Evolutionary conservation across 2,113 vertebrate genomes (phyloP), one percentile per base, ranked within the genome.

Genomic region (Gymnogyps californianus): DNA sequence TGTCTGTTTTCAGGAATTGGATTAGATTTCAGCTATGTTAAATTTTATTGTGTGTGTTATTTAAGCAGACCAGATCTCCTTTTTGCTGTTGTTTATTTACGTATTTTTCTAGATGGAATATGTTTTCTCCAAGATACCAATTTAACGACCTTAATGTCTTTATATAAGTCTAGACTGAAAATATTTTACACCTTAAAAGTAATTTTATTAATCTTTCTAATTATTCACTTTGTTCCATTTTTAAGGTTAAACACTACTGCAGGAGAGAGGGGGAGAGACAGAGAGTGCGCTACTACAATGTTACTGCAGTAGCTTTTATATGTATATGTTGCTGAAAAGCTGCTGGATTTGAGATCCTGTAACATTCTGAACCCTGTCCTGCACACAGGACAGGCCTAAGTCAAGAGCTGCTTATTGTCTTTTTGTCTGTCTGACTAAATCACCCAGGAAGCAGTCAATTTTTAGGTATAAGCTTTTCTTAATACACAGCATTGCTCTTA

Each of bases 221-320:
- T 71, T 38, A 52, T 71, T 54, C 28, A 38, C 9, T 4, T 71
- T 22, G 7, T 54, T 62, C 38, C 14, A 19, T 28, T 79, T 72
- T 52, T 78, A 40, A 79, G 3, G 18, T 32, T 44, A 70, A 70
- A 70, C 36, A 70, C 14, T 70, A 16, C 16, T 38, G 13, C 20
- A 38, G 22, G 16, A 36, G n/a, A 40, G 16, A 10, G 5, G 2
- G 3, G 16, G 28, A 18, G 26, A 13, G 32, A 31, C 11, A 42
- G 21, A 24, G 5, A 9, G 19, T 2, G 21, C 1, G 2, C 15
- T 24, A 13, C 16, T n/a, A 42, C 25, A 77, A 12, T 3, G 13
- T 4, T 32, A 52, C 21, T 32, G 21, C 10, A 28, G 65, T 54
- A 62, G 14, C 46, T 79, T 31, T 16, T 25, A 3, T 32, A 25